These are phyloP conservation scores for Alviniconcha marisindica DNA, from an alignment of 1,140 invertebrate genomes.

Conservation along the genomic window DNA sequence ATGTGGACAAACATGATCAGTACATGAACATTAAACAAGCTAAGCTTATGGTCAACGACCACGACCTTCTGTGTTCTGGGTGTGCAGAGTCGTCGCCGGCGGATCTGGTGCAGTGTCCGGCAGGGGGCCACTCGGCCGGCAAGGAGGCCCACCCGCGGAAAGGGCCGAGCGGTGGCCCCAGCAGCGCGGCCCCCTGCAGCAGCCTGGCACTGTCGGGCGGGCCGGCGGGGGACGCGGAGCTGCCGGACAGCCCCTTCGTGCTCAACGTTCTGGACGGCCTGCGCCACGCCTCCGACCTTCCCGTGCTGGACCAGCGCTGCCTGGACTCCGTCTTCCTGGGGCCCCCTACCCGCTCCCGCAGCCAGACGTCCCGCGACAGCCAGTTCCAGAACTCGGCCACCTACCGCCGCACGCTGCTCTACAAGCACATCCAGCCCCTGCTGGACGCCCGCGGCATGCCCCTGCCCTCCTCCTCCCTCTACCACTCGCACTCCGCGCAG, in stretches of 20 bases:
- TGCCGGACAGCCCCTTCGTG: conserved; percentile 22
- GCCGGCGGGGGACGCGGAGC: conserved; percentile 7
- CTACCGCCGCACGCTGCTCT: conserved; percentile 32
- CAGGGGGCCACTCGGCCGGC: too few relatives aligned
- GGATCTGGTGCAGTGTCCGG: too few relatives aligned
- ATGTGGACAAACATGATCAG: too few relatives aligned
- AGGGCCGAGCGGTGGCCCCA: neutral
- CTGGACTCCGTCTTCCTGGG: conserved; percentile 36
- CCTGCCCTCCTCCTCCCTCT: conserved; percentile 12
- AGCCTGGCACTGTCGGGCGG: neutral
- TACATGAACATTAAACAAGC: too few relatives aligned
- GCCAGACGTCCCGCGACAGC: conserved; percentile 13
- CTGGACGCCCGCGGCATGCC: conserved; percentile 20
- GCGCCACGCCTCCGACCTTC: conserved; percentile 8
- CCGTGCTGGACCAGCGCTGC: conserved; percentile 34
- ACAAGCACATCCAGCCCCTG: conserved; percentile 37
- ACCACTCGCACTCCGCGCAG: conserved; percentile 16
- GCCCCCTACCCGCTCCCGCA: conserved; percentile 14
- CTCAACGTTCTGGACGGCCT: conserved; percentile 33
- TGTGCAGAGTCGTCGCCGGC: too few relatives aligned
- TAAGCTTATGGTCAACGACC: too few relatives aligned
- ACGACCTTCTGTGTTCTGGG: too few relatives aligned
- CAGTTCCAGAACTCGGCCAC: conserved; percentile 38
- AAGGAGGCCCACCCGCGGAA: neutral
- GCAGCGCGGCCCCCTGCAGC: neutral